Evolutionary conservation across 53 echinoderm and acorn worm species (phyloP), one percentile per base, ranked within the genome.

Genomic region (Echinarachnius parma): DNA sequence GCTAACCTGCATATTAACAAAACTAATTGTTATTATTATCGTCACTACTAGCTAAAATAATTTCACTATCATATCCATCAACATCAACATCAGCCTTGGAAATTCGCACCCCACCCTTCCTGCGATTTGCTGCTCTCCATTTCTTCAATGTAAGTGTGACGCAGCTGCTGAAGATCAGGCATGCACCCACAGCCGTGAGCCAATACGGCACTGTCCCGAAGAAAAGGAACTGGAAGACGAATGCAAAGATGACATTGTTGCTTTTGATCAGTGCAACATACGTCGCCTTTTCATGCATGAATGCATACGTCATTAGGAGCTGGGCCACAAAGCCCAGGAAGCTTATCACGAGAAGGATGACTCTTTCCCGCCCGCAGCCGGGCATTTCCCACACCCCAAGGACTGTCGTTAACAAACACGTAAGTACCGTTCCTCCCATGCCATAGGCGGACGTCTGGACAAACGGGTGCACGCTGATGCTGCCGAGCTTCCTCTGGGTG

Each of bases 401-500:
- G 23, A 33, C n/a, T 11, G 70, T 31, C 7, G 53, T 69, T 14
- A 53, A 10, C 18, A 28, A 15, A 14, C 62, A 74, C 4, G 39
- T 61, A 3, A 74, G 18, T 15, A 61, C 21, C 31, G 63, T 36
- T 16, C 36, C 75, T 4, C 28, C 14, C 3, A 75, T 16, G 0
- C 39, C 27, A 35, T 66, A 66, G 16, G 9, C 18, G 37, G 23
- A 56, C 16, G 56, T n/a, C 42, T 56, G 55, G 42, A 22, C 25
- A 8, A 72, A 14, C 1, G 55, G 57, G 24, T 72, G 74, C 34
- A 72, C 56, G 1, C 25, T 72, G 74, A 72, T 72, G n/a, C 74
- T 57, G 21, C 74, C 74, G 39, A 72, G 74, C 28, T 72, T 72
- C 27, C 74, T 34, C n/a, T 37, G 15, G 15, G 36, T 15, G 23